A percentile compares a stretch with the other conserved stretches of the same genome.
Conservation (phyloP, 2,113 vertebrate genomes). For the Orientallactaga bullata region DNA sequence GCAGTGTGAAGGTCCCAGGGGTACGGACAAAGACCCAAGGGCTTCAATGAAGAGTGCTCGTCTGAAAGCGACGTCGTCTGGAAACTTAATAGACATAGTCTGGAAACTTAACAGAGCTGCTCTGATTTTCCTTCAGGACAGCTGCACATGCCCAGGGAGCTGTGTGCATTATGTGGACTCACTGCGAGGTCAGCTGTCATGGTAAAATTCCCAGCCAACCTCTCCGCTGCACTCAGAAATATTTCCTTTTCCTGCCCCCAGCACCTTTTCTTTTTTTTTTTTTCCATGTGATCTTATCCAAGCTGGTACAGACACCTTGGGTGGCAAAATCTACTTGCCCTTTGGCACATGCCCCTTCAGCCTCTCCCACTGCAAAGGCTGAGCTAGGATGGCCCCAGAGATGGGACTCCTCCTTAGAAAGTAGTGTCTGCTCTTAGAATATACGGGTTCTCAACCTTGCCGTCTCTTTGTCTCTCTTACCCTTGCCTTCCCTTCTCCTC, state of each 20-base stretch:
- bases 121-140: conserved; percentile 75
- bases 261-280: conserved; percentile 59
- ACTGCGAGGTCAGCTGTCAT: conserved; percentile 75
- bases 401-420: conserved; percentile 76
- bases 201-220: conserved; percentile 82
- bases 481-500: not conserved
- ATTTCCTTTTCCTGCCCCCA: conserved; percentile 22
- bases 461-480: not conserved
- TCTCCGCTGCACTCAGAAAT: conserved; percentile 77
- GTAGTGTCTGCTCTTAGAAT: conserved; percentile 66
- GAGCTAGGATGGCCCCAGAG: conserved; percentile 82
- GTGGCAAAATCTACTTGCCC: conserved; percentile 82
- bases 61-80: not conserved
- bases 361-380: conserved; percentile 75
- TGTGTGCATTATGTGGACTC: conserved; percentile 79
- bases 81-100: not conserved
- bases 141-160: conserved; percentile 65
- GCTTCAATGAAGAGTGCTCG: not conserved
- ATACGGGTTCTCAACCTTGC: not conserved
- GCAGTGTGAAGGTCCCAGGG: not conserved
- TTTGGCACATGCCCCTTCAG: conserved; percentile 39
- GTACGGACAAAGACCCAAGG: not conserved
- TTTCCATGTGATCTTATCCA: conserved; percentile 81
- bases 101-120: conserved; percentile 18
- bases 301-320: conserved; percentile 86